Evolutionary conservation across 2,797 vertebrate species (phyloP), one percentile per base, ranked within the genome.

Genomic region (Typhlichthys eigenmanni): DNA sequence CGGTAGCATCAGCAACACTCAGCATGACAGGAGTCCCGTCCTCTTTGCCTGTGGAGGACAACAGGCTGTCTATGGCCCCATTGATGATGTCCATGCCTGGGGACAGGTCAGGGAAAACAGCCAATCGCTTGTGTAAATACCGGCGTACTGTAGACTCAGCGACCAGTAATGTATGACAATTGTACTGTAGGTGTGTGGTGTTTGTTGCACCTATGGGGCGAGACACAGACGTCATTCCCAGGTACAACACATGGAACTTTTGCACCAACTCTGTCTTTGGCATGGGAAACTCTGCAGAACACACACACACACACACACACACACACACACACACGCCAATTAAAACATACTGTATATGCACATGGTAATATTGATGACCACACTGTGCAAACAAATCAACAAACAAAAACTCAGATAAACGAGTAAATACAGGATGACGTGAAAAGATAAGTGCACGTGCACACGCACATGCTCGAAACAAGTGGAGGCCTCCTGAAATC

Each of bases 231-330:
- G 95, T 87, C 94, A 94, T 93, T 62, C 98, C 98, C 85, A 99
- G 68, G 87, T 99, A 99, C 76, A 94, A 90, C 71, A 98, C 95
- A 7, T 95, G 96, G 83, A 98, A 99, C 87, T 95, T 97, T 92
- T 99, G 98, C 46, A 99, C 96, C 87, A 96, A 69, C 85, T 98
- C 96, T 1, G 94, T 97, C 95, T 99, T 99, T 94, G 96, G 96
- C 87, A 96, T 95, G 72, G 96, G 97, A 78, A 99, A 99, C 91
- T 99, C 98, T 96, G 93, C 92, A 92, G 78, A 85, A 71, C 12
- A 60, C 62, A 63, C 57, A 59, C 32, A 66, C 43, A 65, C 16
- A 17, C 16, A 1, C 48, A 71, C 46, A 57, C 50, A 58, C 9
- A 65, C 38, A 54, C 34, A 29, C 55, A 57, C 63, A 63, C 19